These are phyloP conservation scores for Melipona bicolor DNA, from an alignment of 2,888 invertebrate species.

Conservation along the genomic window DNA sequence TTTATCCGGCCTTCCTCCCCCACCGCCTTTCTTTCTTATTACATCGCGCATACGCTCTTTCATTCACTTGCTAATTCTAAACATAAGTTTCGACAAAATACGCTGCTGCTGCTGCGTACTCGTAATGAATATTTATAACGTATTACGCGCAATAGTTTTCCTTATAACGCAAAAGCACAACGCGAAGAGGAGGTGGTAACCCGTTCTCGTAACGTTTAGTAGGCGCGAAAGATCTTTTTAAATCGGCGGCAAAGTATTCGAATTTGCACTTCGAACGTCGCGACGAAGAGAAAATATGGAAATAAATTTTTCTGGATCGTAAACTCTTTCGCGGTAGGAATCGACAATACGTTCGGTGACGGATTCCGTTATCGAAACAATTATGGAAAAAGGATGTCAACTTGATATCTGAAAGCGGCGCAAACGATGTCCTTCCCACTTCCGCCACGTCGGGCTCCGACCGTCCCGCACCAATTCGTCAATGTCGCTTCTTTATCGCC, in stretches of 20 bases:
- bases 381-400: slow-evolving; percentile 54
- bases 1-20: neutral
- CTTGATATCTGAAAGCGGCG: slow-evolving; percentile 38
- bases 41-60: neutral
- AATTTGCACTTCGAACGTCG: no score
- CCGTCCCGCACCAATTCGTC: slow-evolving; percentile 48
- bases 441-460: slow-evolving; percentile 39
- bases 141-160: neutral
- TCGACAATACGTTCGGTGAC: no score
- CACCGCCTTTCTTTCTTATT: neutral
- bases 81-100: neutral
- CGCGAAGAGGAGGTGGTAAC: no score
- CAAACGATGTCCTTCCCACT: slow-evolving; percentile 54
- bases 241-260: no score
- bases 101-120: neutral
- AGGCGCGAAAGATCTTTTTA: no score
- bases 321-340: no score
- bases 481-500: slow-evolving; percentile 59
- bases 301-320: no score
- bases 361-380: slow-evolving; percentile 17
- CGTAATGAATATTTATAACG: neutral
- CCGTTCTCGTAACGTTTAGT: no score
- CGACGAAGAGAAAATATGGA: no score
- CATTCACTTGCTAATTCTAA: neutral
- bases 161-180: neutral